These are phyloP conservation scores for Desoria tigrina DNA, from an alignment of 2,888 invertebrate genomes.

Conservation along the genomic window DNA sequence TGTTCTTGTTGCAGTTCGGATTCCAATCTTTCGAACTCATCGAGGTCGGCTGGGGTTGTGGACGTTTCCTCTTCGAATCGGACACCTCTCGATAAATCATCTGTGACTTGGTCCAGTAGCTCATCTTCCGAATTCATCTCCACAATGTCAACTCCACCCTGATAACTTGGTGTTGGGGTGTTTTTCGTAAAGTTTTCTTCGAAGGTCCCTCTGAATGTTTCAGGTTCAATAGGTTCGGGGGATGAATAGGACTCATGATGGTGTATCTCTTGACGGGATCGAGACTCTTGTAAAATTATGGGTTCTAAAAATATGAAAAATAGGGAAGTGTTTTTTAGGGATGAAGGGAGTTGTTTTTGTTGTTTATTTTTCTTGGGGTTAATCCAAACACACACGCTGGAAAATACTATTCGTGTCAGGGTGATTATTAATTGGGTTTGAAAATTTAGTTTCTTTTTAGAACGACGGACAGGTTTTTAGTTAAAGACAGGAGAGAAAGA, in stretches of 20 bases:
- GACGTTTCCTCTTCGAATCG: not conserved
- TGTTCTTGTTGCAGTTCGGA: not conserved
- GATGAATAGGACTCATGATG: not conserved
- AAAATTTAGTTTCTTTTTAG: too few species aligned
- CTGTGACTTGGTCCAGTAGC: not conserved
- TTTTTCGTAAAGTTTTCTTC: not conserved
- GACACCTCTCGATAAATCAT: not conserved
- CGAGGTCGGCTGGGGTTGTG: not conserved
- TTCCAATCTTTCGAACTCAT: conserved; percentile 10
- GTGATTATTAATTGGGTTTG: too few species aligned
- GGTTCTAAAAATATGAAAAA: conserved; percentile 14
- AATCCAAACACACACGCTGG: too few species aligned
- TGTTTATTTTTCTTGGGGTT: too few species aligned
- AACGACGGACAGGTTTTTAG: too few species aligned
- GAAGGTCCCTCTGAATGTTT: too few species aligned
- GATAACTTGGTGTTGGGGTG: not conserved
- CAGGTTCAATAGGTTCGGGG: not conserved
- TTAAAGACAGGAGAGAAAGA: too few species aligned
- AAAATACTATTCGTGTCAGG: too few species aligned
- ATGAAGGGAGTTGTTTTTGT: too few species aligned
- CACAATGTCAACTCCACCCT: conserved; percentile 42
- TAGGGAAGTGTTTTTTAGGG: not conserved
- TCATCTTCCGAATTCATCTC: conserved; percentile 22
- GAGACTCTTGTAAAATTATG: conserved; percentile 17
- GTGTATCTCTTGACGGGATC: not conserved